These are phyloP conservation scores for Tetragnatha montana DNA, from an alignment of 2,888 invertebrate genomes.

Conservation along the genomic window DNA sequence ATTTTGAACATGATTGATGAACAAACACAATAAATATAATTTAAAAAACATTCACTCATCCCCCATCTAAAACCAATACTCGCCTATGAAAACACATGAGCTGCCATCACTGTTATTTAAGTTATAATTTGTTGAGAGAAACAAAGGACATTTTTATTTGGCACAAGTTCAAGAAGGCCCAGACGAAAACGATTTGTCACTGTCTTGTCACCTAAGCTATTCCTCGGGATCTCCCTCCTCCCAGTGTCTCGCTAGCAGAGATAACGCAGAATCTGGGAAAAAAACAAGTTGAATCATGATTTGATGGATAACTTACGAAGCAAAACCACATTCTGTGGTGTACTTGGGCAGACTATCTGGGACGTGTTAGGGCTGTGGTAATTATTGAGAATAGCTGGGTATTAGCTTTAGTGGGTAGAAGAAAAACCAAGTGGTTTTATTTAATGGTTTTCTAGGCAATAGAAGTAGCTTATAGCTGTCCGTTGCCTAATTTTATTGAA, in stretches of 20 bases:
- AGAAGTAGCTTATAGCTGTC: too few relatives aligned
- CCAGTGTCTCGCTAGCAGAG: not conserved
- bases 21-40: not conserved
- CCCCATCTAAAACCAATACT: not conserved
- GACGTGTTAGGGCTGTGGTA: not conserved
- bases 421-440: too few relatives aligned
- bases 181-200: not conserved
- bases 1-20: not conserved
- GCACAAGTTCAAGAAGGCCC: not conserved
- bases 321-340: not conserved
- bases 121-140: not conserved
- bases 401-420: too few relatives aligned
- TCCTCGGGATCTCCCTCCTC: not conserved
- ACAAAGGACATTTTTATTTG: not conserved
- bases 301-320: not conserved
- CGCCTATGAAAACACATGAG: not conserved
- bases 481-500: too few relatives aligned
- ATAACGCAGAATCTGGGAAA: not conserved
- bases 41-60: not conserved
- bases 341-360: not conserved
- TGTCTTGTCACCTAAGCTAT: not conserved
- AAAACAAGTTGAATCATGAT: not conserved
- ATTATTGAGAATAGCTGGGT: too few relatives aligned
- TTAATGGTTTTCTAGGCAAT: too few relatives aligned
- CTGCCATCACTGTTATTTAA: not conserved